These are phyloP conservation scores for Miniopterus natalensis DNA, from an alignment of 2,113 vertebrate genomes.

Conservation along the genomic window DNA sequence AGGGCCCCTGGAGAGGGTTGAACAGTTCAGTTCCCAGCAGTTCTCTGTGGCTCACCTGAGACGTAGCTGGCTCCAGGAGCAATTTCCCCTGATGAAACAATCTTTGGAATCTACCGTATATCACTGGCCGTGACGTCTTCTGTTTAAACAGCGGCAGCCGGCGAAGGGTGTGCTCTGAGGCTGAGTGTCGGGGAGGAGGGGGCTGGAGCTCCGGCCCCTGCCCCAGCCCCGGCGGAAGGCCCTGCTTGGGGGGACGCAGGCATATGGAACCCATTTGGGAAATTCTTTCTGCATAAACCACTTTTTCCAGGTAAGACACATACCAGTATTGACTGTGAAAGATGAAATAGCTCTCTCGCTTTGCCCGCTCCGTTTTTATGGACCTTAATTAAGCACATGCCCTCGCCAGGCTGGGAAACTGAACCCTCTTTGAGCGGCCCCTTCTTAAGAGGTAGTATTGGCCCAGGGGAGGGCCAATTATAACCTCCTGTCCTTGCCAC, in stretches of 20 bases:
- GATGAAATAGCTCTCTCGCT: conserved; percentile 37
- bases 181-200: background rate
- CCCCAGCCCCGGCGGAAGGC: background rate
- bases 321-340: conserved; percentile 44
- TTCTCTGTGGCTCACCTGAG: conserved; percentile 12
- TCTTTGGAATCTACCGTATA: background rate
- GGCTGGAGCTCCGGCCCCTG: background rate
- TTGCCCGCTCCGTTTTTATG: conserved; percentile 60
- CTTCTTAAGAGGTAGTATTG: conserved; percentile 50
- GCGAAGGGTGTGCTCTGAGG: background rate
- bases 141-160: conserved; percentile 57
- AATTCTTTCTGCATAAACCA: conserved; percentile 75
- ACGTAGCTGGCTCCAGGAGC: background rate
- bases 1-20: background rate
- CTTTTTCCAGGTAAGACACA: conserved; percentile 80
- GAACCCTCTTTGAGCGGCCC: background rate
- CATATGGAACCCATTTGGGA: conserved; percentile 82
- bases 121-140: conserved; percentile 32
- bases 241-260: background rate
- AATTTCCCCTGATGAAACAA: background rate
- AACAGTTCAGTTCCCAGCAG: background rate
- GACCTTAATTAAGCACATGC: conserved; percentile 76
- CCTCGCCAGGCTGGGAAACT: conserved; percentile 16
- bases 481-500: background rate
- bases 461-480: conserved; percentile 68